Percentiles rank a stretch among this genome's conserved stretches.
Conservation (phyloP, 1,140 invertebrate genomes). For the Eumeta japonica region DNA sequence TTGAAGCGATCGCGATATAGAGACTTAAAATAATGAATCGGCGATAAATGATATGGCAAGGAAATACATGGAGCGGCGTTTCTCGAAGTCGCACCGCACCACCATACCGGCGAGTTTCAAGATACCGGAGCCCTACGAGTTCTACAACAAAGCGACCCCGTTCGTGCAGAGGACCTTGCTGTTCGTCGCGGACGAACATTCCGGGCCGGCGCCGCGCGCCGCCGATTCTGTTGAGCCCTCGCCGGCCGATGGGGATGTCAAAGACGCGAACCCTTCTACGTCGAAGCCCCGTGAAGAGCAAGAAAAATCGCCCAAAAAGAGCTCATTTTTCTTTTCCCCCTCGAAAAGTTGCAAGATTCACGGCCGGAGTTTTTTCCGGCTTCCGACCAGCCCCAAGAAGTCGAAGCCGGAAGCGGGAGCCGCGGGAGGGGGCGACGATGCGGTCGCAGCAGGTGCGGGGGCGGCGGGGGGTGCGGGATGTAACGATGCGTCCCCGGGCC, state of each 20-base stretch:
- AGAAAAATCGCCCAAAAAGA: conserved; percentile 53
- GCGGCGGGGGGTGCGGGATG: conserved; percentile 11
- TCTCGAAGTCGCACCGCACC: conserved; percentile 45
- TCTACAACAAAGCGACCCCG: conserved; percentile 54
- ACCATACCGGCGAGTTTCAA: conserved; percentile 48
- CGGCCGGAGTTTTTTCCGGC: conserved; percentile 47
- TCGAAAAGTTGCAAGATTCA: conserved; percentile 52
- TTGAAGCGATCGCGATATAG: too few relatives aligned
- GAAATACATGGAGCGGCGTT: conserved; percentile 56
- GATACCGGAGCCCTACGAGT: conserved; percentile 48
- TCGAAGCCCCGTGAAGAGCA: conserved; percentile 37
- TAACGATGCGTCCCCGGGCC: conserved; percentile 19
- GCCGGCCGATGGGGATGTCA: conserved; percentile 11
- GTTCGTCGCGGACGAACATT: conserved; percentile 47
- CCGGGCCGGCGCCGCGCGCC: conserved; percentile 33
- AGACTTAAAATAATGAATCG: too few relatives aligned
- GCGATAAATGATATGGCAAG: conserved; percentile 51
- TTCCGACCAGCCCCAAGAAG: conserved; percentile 51
- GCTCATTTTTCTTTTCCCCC: conserved; percentile 52
- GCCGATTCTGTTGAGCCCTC: conserved; percentile 17
- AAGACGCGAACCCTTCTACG: conserved; percentile 16
- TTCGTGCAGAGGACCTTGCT: conserved; percentile 52
- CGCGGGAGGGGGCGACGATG: conserved; percentile 17
- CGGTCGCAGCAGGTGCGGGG: conserved; percentile 11
- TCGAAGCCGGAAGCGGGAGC: conserved; percentile 33